Conservation (phyloP, 1,140 invertebrate species). For the Hyles euphorbiae region DNA sequence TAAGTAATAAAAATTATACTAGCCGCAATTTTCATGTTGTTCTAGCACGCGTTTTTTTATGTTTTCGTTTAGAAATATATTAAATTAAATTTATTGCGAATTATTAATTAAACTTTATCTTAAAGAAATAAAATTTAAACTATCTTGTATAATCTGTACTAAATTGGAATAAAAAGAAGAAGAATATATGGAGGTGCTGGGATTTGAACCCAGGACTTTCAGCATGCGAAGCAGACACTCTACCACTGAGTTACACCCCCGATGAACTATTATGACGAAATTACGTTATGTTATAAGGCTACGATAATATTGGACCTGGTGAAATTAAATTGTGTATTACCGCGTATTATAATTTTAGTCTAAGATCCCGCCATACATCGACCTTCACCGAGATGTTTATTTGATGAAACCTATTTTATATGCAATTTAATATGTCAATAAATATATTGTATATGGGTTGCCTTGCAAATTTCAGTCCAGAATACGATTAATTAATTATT, state of each 20-base stretch:
- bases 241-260: conserved; percentile 31
- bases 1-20: neutral
- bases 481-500: too few species aligned
- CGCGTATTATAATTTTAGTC: too few species aligned
- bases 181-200: conserved; percentile 21
- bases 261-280: neutral
- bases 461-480: too few species aligned
- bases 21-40: neutral
- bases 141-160: too few species aligned
- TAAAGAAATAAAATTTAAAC: too few species aligned
- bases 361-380: too few species aligned
- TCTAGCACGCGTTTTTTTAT: neutral
- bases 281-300: neutral
- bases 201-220: conserved; percentile 32
- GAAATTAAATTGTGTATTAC: too few species aligned
- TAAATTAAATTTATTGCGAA: neutral
- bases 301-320: too few species aligned
- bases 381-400: too few species aligned
- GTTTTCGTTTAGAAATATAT: neutral
- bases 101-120: neutral
- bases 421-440: too few species aligned
- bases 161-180: conserved; percentile 1
- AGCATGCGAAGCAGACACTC: conserved; percentile 31
- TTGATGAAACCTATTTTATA: too few species aligned
- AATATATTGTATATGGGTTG: too few species aligned